Evolutionary conservation across 2,888 invertebrate genomes (phyloP), one percentile per base, ranked within the genome.

Genomic region (Dioctria linearis): DNA sequence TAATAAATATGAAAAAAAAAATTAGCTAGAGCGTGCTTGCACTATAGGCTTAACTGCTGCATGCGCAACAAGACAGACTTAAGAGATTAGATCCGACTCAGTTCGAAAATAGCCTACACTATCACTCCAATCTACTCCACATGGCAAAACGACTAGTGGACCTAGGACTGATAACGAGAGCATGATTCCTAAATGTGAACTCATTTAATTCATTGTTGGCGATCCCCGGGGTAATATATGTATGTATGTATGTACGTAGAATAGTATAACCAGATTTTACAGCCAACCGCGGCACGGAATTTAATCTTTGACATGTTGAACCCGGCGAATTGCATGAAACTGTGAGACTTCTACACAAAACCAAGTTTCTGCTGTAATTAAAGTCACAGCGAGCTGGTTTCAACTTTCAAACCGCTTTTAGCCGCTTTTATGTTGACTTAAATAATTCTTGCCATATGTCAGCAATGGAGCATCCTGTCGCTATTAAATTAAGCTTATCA

Each of bases 301-400:
- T n/a, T 67, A 67, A 67, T 67, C 67, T 67, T 67, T 67, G 67
- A 67, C 67, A 13, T 46, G 3, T 8, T 67, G 67, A 67, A 46
- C 67, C 25, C 67, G 43, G 25, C 46, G 46, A 43, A 67, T 46
- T 46, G 67, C 67, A 67, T 67, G 67, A 46, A 67, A 67, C 67
- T 25, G 67, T 46, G 4, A 8, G 46, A 67, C 40, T 42, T 43
- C 67, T 67, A 67, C 67, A 67, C 67, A 67, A 67, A 67, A n/a
- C 67, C 46, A 67, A 46, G 67, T 25, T 49, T 25, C 37, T 25
- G 25, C n/a, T 8, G 67, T 67, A 67, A 67, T 67, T 67, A 67
- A 67, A 46, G 37, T 8, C 25, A 4, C 11, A 67, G 25, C 67
- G 25, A 43, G 46, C 25, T 25, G 1, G 25, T 25, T 25, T 25